Conservation (phyloP, 2,888 invertebrate species). For the Bhutanitis thaidina region DNA sequence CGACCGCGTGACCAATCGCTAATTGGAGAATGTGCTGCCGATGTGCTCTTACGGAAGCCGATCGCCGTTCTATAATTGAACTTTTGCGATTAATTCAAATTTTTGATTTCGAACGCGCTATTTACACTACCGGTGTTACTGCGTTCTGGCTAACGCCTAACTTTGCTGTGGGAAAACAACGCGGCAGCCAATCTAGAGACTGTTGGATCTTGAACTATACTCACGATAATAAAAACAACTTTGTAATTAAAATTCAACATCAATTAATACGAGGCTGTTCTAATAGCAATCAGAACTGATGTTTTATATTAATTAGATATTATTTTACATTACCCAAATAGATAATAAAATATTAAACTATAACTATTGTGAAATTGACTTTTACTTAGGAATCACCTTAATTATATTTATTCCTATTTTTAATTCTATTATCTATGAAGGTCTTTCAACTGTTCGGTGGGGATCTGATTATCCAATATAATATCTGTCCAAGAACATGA, state of each 20-base stretch:
- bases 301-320: background rate
- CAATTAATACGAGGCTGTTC: background rate
- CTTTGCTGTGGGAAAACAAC: slow-evolving; percentile 30
- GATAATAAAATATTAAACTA: too few species aligned
- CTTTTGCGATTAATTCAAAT: slow-evolving; percentile 66
- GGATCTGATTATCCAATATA: too few species aligned
- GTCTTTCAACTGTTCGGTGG: too few species aligned
- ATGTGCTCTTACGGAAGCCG: slow-evolving; percentile 73
- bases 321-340: too few species aligned
- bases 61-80: slow-evolving; percentile 71
- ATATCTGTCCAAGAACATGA: too few species aligned
- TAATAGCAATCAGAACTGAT: background rate
- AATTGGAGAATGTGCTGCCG: slow-evolving; percentile 75
- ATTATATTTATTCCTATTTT: too few species aligned
- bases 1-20: slow-evolving; percentile 76
- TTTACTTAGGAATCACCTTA: too few species aligned
- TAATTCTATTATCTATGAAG: too few species aligned
- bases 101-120: slow-evolving; percentile 66
- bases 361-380: too few species aligned
- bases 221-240: slow-evolving; percentile 21
- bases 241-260: slow-evolving; percentile 9
- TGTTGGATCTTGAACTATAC: slow-evolving; percentile 4
- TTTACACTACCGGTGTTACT: slow-evolving; percentile 48
- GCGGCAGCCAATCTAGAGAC: slow-evolving; percentile 30
- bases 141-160: slow-evolving; percentile 25